These are phyloP conservation scores for Aphelenchoides besseyi DNA, from an alignment of 1,140 invertebrate genomes.

Conservation along the genomic window DNA sequence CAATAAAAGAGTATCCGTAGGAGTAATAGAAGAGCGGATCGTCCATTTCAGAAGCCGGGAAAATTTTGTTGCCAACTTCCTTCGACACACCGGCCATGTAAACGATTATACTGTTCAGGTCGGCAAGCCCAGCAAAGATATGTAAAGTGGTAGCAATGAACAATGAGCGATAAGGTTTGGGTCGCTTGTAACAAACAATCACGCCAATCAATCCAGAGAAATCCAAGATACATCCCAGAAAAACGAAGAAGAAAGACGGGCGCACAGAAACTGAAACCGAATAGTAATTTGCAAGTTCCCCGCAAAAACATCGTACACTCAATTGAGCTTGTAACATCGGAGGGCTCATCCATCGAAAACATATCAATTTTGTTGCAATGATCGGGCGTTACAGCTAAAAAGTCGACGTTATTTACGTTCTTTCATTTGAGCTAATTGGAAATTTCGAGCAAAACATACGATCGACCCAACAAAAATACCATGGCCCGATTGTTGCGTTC, in stretches of 20 bases:
- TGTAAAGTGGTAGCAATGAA: conserved; percentile 50
- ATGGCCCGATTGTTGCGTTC: conserved; percentile 60
- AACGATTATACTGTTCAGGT: conserved; percentile 59
- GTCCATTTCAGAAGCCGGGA: conserved; percentile 58
- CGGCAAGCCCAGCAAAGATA: conserved; percentile 58
- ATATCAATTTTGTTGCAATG: conserved; percentile 53
- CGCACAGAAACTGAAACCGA: conserved; percentile 58
- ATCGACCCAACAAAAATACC: conserved; percentile 60
- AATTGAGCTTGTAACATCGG: conserved; percentile 59
- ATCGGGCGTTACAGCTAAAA: conserved; percentile 54
- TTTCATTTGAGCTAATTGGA: conserved; percentile 17
- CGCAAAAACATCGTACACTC: conserved; percentile 40
- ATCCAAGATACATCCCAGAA: conserved; percentile 48
- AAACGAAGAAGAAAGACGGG: conserved; percentile 50
- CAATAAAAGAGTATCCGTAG: conserved; percentile 59
- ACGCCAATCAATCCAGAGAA: conserved; percentile 44
- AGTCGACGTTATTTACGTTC: too few relatives aligned
- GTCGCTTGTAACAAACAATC: conserved; percentile 38
- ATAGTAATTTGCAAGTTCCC: neutral
- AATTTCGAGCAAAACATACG: conserved; percentile 43
- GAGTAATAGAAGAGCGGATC: conserved; percentile 60
- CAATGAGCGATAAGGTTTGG: conserved; percentile 53
- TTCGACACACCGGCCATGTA: conserved; percentile 61
- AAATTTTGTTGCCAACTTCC: conserved; percentile 62
- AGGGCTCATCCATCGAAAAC: conserved; percentile 40